These are phyloP conservation scores for Leptobrachium leishanense DNA, from an alignment of 2,113 vertebrate genomes.

Conservation along the genomic window DNA sequence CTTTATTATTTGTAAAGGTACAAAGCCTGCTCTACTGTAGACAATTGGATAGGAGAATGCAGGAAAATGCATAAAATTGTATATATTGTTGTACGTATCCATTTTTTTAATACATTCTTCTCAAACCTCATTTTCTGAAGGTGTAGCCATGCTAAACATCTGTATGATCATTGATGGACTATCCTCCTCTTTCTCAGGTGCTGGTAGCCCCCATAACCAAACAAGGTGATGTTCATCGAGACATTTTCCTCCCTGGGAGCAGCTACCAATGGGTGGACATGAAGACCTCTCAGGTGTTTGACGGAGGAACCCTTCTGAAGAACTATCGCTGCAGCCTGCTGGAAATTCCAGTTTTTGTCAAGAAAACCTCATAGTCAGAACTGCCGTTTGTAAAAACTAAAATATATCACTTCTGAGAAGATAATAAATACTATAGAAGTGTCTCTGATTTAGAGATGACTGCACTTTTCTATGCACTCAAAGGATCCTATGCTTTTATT, in stretches of 20 bases:
- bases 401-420: background rate
- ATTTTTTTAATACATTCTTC: too few species aligned
- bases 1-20: too few species aligned
- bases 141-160: too few species aligned
- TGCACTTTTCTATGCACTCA: conserved; percentile 7
- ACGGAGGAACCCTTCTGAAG: conserved; percentile 78
- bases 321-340: conserved; percentile 74
- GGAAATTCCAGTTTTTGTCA: conserved; percentile 78
- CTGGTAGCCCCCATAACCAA: conserved; percentile 84
- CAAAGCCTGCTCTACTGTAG: too few species aligned
- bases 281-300: conserved; percentile 73
- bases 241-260: conserved; percentile 81
- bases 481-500: background rate
- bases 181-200: conserved; percentile 63
- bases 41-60: too few species aligned
- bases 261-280: conserved; percentile 79
- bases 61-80: too few species aligned
- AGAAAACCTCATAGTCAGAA: conserved; percentile 44
- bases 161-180: background rate
- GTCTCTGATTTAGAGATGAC: conserved; percentile 34
- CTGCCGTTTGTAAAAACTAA: background rate
- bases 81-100: too few species aligned
- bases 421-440: background rate
- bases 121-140: too few species aligned
- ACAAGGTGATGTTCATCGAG: conserved; percentile 69